phyloP scores from a whole-genome alignment of 2,113 vertebrate genomes.

The Prunella fulvescens region DNA sequence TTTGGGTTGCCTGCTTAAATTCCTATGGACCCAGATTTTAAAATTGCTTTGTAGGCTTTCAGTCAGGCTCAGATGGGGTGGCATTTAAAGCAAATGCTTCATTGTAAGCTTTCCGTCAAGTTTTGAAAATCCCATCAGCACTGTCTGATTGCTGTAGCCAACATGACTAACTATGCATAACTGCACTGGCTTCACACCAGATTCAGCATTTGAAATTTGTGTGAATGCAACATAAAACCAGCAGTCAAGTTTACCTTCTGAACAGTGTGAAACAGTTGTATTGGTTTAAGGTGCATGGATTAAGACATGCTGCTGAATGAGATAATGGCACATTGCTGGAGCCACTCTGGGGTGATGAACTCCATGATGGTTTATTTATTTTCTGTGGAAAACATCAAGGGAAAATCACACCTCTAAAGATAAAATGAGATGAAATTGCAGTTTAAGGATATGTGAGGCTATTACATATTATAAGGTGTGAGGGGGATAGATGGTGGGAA shows the following conservation, averaged over 20 bases:
- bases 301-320: neutral
- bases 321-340: neutral
- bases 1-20: neutral
- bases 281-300: neutral
- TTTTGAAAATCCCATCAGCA: neutral
- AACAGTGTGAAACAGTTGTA: neutral
- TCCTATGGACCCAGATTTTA: neutral
- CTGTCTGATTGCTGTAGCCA: neutral
- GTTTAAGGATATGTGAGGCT: neutral
- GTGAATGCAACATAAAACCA: neutral
- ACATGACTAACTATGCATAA: neutral
- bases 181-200: neutral
- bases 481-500: neutral
- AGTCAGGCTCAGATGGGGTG: neutral
- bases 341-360: neutral
- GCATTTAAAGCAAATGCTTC: neutral
- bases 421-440: neutral
- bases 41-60: neutral
- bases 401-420: neutral
- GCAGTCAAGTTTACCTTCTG: neutral
- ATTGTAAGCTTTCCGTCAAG: neutral
- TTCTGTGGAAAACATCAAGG: neutral
- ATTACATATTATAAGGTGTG: neutral
- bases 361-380: rapidly evolving
- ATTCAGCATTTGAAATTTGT: neutral